These are phyloP conservation scores for Henricia sp. DNA, from an alignment of 53 echinoderm and acorn worm species.

Conservation along the genomic window DNA sequence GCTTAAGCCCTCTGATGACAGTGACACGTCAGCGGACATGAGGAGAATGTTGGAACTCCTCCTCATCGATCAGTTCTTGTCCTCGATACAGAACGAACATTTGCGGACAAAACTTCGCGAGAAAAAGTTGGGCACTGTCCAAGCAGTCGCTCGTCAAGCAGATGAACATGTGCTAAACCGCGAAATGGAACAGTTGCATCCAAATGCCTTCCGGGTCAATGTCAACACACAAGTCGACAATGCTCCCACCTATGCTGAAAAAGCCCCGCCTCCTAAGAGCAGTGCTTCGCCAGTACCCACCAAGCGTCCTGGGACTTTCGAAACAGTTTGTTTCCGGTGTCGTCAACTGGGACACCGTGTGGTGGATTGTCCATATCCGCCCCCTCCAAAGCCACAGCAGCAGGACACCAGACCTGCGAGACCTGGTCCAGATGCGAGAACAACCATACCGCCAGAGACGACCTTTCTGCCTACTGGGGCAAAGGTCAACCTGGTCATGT, in stretches of 20 bases:
- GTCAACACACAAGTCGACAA: neutral
- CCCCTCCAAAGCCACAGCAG: neutral
- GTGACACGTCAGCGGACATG: too few species aligned
- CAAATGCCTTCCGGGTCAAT: too few species aligned
- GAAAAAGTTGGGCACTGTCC: too few species aligned
- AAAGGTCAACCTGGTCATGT: conserved; percentile 1
- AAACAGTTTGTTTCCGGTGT: conserved; percentile 15
- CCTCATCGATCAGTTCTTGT: too few species aligned
- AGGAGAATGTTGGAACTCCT: too few species aligned
- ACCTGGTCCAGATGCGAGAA: neutral
- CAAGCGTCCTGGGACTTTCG: conserved; percentile 7
- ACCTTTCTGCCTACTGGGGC: neutral
- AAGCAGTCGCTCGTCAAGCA: too few species aligned
- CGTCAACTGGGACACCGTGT: conserved; percentile 2
- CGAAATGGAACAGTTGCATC: too few species aligned
- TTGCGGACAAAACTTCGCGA: too few species aligned
- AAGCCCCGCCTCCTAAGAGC: neutral
- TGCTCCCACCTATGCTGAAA: neutral
- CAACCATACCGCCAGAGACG: neutral
- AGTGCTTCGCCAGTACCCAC: neutral
- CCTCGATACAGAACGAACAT: too few species aligned
- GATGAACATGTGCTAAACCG: too few species aligned
- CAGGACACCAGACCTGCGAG: neutral
- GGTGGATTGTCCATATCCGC: conserved; percentile 9
- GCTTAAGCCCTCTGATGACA: neutral